Conservation (phyloP, 2,888 invertebrate genomes). For the Drosophila imparisetae region DNA sequence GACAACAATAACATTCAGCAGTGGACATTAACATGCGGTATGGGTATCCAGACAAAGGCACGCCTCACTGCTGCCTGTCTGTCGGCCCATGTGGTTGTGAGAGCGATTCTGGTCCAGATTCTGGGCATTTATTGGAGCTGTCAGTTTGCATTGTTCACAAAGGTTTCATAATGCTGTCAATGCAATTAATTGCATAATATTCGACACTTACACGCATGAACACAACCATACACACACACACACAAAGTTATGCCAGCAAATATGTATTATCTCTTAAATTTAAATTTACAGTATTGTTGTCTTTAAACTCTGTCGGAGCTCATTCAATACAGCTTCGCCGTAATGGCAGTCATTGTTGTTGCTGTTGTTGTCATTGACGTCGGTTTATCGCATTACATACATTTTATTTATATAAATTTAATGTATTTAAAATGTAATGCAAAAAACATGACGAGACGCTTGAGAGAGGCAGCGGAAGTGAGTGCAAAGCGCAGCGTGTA, state of each 20-base stretch:
- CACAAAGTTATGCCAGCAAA: slow-evolving; percentile 5
- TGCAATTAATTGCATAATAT: slow-evolving; percentile 78
- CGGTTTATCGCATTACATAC: slow-evolving; percentile 55
- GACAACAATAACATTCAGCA: slow-evolving; percentile 58
- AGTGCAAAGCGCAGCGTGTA: slow-evolving; percentile 28
- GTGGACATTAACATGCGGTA: slow-evolving; percentile 63
- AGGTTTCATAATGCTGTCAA: slow-evolving; percentile 78
- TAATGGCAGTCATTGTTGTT: slow-evolving; percentile 26
- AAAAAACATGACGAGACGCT: slow-evolving; percentile 51
- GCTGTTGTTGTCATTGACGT: slow-evolving; percentile 32
- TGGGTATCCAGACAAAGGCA: slow-evolving; percentile 36
- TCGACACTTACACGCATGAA: slow-evolving; percentile 29
- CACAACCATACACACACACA: slow-evolving; percentile 12
- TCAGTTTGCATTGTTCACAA: slow-evolving; percentile 71
- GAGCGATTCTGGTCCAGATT: slow-evolving; percentile 25
- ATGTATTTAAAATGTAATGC: slow-evolving; percentile 28
- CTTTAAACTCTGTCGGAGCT: slow-evolving; percentile 51
- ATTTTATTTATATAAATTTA: slow-evolving; percentile 60
- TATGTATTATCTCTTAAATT: slow-evolving; percentile 48
- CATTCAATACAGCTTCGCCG: slow-evolving; percentile 39
- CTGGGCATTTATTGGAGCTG: slow-evolving; percentile 68
- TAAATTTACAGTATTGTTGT: slow-evolving; percentile 35
- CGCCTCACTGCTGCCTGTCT: slow-evolving; percentile 29
- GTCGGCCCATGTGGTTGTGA: neutral
- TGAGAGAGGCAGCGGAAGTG: neutral